Evolutionary conservation across 37 sponge, comb jelly and placozoan genomes (phyloP), one percentile per base, ranked within the genome.

Genomic region (Amphimedon queenslandica): DNA sequence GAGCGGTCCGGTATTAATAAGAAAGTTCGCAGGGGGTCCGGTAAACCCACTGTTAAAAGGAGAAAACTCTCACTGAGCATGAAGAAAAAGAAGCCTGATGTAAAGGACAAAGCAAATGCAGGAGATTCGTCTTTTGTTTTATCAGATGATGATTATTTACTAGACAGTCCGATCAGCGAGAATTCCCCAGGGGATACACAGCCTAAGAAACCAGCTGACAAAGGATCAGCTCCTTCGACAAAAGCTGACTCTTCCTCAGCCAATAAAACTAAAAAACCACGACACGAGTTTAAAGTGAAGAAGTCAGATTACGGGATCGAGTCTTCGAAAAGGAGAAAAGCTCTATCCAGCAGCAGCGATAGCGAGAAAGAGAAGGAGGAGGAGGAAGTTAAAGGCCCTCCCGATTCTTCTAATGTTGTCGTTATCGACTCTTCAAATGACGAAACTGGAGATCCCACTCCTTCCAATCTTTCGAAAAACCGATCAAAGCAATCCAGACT

Each of bases 291-390:
- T 77, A 72, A 84, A 3, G 34, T 84, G 27, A 37, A 25, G 35
- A 2, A 72, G 72, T 84, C 84, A 0, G 84, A 84, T 23, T 56
- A 73, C 0, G 73, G 75, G 11, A 5, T 80, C 10, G 31, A 61
- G 10, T 29, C 63, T n/a, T n/a, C n/a, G n/a, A n/a, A n/a, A n/a
- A n/a, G n/a, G n/a, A n/a, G n/a, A n/a, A n/a, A n/a, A 53, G 55
- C 20, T 21, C 55, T 31, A 61, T 31, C 8, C 6, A 18, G 25
- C 63, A 61, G 63, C 6, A 1, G 66, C 31, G 23, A 42, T 25
- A n/a, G 32, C 23, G 1, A 38, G 31, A 27, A 55, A 57, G 66
- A 66, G 68, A 34, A 69, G 57, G 33, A 27, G 30, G 21, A 67
- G 68, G 68, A 74, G 40, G 64, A n/a, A n/a, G n/a, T n/a, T n/a